Base-by-base conservation (phyloP, 2,113 vertebrate species). In the Pomatorhinus ruficollis region DNA sequence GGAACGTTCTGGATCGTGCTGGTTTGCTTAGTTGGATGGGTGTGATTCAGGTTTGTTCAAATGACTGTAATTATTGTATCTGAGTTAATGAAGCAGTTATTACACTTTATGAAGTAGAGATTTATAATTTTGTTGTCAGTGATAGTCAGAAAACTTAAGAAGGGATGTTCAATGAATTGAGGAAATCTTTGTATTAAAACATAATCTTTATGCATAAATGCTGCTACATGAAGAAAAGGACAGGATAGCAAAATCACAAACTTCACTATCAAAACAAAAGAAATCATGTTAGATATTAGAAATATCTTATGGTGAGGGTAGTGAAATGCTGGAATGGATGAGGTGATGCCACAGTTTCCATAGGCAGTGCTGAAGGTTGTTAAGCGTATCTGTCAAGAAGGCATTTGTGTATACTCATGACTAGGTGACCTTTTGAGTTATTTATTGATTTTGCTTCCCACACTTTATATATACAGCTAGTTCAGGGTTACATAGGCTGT, bases 61-160 rank as follows among this genome's bases (percentile, higher is more conserved):
- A 91, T 94, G 33, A 80, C 66, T 92, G 30, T 86, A 94, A 95
- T 96, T 94, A 74, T 64, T 90, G 42, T 77, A 47, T 57, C 60
- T 87, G 78, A 96, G 75, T 96, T 94, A 94, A 90, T 80, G 84
- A 91, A 95, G 82, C 89, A 80, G 49, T 65, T 89, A 87, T 89
- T 94, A 71, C 50, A 85, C 49, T 89, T 92, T 63, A 85, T 61
- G 76, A 82, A 94, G 65, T 25, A 91, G 49, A 89, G 82, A 83
- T 92, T 95, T 93, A 39, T 79, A 45, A 91, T 76, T 94, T 89
- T 71, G 40, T 17, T 30, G 6, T 76, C 56, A 68, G 63, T 54
- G 85, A 49, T 93, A 68, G 20, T 76, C 75, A 18, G 27, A 45
- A 84, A 94, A 61, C 54, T 90, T 78, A 52, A 37, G 72, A 87